Base-by-base conservation (phyloP, 2,888 invertebrate species). In the Acanthoscelides obtectus region DNA sequence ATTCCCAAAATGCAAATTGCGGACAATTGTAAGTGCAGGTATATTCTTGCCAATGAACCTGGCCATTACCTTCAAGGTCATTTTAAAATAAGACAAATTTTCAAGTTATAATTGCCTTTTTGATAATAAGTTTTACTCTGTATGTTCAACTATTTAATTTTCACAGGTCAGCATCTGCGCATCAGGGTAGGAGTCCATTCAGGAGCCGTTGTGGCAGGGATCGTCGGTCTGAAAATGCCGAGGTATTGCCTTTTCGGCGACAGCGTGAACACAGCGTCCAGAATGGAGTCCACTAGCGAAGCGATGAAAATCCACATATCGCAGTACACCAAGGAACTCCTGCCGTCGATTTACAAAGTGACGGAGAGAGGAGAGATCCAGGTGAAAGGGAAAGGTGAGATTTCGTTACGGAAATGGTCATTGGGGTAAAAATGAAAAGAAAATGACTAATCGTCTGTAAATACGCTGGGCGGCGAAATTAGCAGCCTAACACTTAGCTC, bases 271-370 rank as follows among this genome's bases (percentile, higher is more conserved):
- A 95, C 95, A 0, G 97, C 97, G 0, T 95, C 95, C 0, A 88
- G 95, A 45, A 96, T 98, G 96, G 97, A 97, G 83, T 95, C 95
- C 0, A 95, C 95, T 0, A 94, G 96, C 74, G 92, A 93, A 81
- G 93, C 97, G 0, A 97, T 97, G 95, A 94, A 94, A 85, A 94
- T 98, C 74, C 98, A 98, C 84, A 95, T 98, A 80, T 97, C 98
- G 1, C 93, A 97, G 84, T 92, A 94, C 0, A 97, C 97, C 0
- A 91, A 89, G 80, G 90, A 93, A 77, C 86, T 94, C 20, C 86
- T 98, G 6, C 91, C 94, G 0, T 87, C 90, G 0, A 88, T 89
- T 0, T 97, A 96, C 81, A 89, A 89, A 80, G 91, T 95, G 2
- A 88, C 87, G 8, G 94, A 94, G 81, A 88, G 95, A 6, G 95